Evolutionary conservation across 2,113 vertebrate species (phyloP).

Genomic region (Petrocephalus microphthalmus): DNA sequence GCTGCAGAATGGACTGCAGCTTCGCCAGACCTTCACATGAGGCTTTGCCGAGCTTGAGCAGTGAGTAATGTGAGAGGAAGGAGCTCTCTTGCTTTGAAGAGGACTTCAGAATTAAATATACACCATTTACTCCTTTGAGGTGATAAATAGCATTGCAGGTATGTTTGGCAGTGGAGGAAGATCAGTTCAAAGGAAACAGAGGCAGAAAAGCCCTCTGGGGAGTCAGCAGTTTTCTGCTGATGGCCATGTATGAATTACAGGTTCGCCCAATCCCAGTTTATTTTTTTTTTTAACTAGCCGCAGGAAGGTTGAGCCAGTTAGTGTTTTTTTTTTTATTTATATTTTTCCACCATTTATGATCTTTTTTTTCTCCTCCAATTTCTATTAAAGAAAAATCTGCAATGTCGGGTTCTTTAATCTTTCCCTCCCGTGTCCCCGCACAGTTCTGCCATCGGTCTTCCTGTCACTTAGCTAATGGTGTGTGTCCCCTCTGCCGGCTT

Average conservation of each 20-base stretch:
- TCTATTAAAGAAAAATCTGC: slow-evolving; percentile 59
- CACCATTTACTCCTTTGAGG: slow-evolving; percentile 56
- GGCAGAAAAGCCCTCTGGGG: slow-evolving; percentile 46
- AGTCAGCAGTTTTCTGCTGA: slow-evolving; percentile 47
- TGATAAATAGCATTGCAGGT: slow-evolving; percentile 55
- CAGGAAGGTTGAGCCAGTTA: slow-evolving; percentile 29
- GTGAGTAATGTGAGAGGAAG: slow-evolving; percentile 10
- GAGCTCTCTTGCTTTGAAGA: slow-evolving; percentile 58
- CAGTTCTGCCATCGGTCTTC: slow-evolving; percentile 68
- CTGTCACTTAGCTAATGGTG: slow-evolving; percentile 78
- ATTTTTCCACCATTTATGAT: slow-evolving; percentile 45
- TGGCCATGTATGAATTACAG: slow-evolving; percentile 52
- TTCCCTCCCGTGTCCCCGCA: slow-evolving; percentile 50
- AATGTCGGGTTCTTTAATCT: slow-evolving; percentile 59
- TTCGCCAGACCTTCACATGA: slow-evolving; percentile 50
- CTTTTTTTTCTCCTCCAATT: slow-evolving; percentile 56
- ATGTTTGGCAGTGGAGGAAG: slow-evolving; percentile 36
- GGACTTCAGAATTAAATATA: slow-evolving; percentile 50
- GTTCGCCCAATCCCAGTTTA: slow-evolving; percentile 21
- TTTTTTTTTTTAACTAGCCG: slow-evolving; percentile 38
- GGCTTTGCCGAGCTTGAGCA: slow-evolving; percentile 39
- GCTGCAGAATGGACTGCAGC: slow-evolving; percentile 51
- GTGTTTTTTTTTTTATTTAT: neutral
- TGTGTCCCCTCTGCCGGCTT: slow-evolving; percentile 66
- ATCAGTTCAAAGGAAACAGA: slow-evolving; percentile 55